Evolutionary conservation across 2,888 invertebrate genomes (phyloP), one percentile per base, ranked within the genome.

Genomic region (Euplexia lucipara): DNA sequence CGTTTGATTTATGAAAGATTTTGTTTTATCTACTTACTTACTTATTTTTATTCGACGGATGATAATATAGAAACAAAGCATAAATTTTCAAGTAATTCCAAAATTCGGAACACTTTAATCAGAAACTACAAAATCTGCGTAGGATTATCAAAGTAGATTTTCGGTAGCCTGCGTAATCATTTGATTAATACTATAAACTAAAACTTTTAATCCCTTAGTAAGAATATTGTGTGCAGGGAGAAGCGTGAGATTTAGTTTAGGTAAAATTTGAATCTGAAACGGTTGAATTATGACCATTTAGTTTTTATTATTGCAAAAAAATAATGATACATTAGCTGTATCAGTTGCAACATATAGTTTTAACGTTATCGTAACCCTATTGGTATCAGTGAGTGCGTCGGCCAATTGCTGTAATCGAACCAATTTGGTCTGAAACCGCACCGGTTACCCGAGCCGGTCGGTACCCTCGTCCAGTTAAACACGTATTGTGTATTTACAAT

Each of bases 341-440:
- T 65, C 61, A 64, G 58, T 73, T 68, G 49, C 39, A 57, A 57
- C 45, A 59, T 30, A 76, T 42, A 52, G 61, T 75, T 57, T 70
- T 47, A 68, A 32, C 57, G 77, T 75, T 80, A 80, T 79, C 81
- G 48, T 71, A 68, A 74, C 76, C 68, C 69, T 74, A 73, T 51
- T 60, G 66, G 69, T 83, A 86, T 83, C 81, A 75, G 64, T 57
- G 67, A 69, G 79, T 73, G 64, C 76, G 83, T 73, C 78, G 78
- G 78, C 73, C 91, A 92, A 92, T 92, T 92, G 90, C 74, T 78
- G 77, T 86, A 91, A 91, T 91, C 87, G 83, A 83, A 84, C 66
- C 84, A 88, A 91, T 88, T 91, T 88, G 88, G 71, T 75, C 83
- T 77, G 78, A 80, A 86, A 81, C 79, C 78, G 71, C 79, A 79